These are phyloP conservation scores for Pseudonaja textilis DNA, from an alignment of 2,113 vertebrate genomes.

Conservation along the genomic window DNA sequence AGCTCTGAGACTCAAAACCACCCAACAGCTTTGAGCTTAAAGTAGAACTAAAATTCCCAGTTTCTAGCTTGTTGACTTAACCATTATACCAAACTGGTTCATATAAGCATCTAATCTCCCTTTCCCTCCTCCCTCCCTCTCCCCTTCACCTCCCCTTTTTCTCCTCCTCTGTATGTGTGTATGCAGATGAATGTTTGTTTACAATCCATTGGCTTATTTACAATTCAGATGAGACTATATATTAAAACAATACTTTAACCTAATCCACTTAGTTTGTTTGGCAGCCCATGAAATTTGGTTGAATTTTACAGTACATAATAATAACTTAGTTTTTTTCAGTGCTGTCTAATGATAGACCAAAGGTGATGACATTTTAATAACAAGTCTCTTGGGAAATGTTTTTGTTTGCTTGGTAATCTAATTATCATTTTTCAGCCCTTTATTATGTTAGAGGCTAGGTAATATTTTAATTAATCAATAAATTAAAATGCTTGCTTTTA, in stretches of 20 bases:
- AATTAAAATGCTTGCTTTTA: constrained; percentile 15
- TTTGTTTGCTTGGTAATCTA: constrained; percentile 19
- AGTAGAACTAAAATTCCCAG: neutral
- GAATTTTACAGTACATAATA: constrained; percentile 17
- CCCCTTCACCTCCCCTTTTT: neutral
- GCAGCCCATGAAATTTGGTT: neutral
- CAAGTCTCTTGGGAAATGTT: constrained; percentile 38
- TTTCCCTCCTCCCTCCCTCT: too few relatives aligned
- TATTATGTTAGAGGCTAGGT: constrained; percentile 15
- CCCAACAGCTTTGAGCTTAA: neutral
- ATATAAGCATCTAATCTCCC: neutral
- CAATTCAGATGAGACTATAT: neutral
- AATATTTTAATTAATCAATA: constrained; percentile 20
- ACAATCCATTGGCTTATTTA: constrained; percentile 4
- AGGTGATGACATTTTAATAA: constrained; percentile 20
- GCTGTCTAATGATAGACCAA: constrained; percentile 35
- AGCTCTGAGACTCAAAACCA: neutral
- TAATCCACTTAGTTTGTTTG: constrained; percentile 9
- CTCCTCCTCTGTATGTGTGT: neutral
- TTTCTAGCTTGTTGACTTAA: neutral
- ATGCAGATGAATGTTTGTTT: neutral
- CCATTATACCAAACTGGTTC: neutral
- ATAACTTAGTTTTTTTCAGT: constrained; percentile 13
- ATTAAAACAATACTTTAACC: constrained; percentile 16
- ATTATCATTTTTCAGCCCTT: constrained; percentile 20